These are phyloP conservation scores for Drosophila peninsularis DNA, from an alignment of 2,888 invertebrate species.

Conservation along the genomic window DNA sequence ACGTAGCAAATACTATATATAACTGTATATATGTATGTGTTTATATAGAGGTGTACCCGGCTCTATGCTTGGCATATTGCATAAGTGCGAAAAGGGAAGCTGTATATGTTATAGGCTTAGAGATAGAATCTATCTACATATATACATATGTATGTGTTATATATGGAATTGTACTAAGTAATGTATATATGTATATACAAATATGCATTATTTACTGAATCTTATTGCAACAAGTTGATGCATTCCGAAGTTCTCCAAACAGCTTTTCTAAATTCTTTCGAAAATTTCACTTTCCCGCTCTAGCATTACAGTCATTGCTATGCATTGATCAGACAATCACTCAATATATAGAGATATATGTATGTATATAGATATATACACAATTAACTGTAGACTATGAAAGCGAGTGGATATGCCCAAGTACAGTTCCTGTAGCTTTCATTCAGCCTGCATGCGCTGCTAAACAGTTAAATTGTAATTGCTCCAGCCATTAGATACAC, in stretches of 20 bases:
- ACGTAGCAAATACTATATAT: constrained; percentile 40
- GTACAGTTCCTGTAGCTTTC: constrained; percentile 39
- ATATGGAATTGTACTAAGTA: not conserved
- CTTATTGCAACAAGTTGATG: not conserved
- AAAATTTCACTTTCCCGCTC: not conserved
- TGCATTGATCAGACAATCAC: not conserved
- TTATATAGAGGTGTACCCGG: constrained; percentile 11
- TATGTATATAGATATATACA: not conserved
- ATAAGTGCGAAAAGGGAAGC: constrained; percentile 59
- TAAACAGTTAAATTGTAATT: constrained; percentile 59
- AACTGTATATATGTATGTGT: not conserved
- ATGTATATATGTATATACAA: not conserved
- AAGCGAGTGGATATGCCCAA: constrained; percentile 33
- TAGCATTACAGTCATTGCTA: not conserved
- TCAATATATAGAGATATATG: not conserved
- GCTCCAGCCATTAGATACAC: constrained; percentile 57
- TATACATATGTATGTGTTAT: not conserved
- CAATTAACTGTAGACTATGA: constrained; percentile 1
- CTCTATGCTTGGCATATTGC: constrained; percentile 38
- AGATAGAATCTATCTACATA: too few species aligned
- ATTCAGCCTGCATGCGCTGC: constrained; percentile 47
- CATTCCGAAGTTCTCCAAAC: too few species aligned
- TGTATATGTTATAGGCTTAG: constrained; percentile 19
- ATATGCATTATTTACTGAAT: not conserved
- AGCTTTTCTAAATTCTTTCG: not conserved